Base-by-base conservation (phyloP, 2,113 vertebrate genomes). In the Pelecanoides urinatrix region DNA sequence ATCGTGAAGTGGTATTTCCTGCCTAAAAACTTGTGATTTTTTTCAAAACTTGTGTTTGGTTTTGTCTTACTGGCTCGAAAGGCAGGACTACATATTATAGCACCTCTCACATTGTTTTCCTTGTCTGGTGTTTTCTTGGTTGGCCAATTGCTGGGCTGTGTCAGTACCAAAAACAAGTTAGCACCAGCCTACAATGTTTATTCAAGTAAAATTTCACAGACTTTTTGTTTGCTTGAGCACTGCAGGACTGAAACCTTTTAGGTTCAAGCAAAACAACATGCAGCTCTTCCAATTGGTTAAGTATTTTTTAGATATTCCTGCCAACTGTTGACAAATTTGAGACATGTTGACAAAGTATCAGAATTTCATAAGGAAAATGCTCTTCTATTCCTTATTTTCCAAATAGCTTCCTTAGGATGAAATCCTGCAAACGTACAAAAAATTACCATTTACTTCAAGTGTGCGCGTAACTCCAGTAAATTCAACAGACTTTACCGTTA, bases 121-220 rank as follows among this genome's bases (percentile, higher is more conserved):
- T 84, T 94, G 79, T 85, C 91, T 96, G 17, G 5, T 73, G 61
- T 88, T 94, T 81, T 94, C 76, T 91, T 79, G 44, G 34, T 79
- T 92, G 80, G 91, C 80, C 92, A 82, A 58, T 91, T 91, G 59
- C 84, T 96, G 80, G 38, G 70, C 83, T 92, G 56, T 52, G 81
- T 91, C 83, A 91, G 86, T 76, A 96, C 80, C 87, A 89, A 65
- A 89, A 94, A 87, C 86, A 91, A 97, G 90, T 94, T 85, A 94
- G 73, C 79, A 94, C 88, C 91, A 92, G 94, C 50, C 92, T 93
- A 70, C 38, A 86, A 49, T 92, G 81, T 97, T 97, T 95, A 66
- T 67, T 92, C 84, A 96, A 94, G 84, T 75, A 87, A 92, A 96
- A 95, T 95, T 94, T 97, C 93, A 85, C 94, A 89, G 77, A 50